Evolutionary conservation across 1,140 invertebrate genomes (phyloP), one percentile per base, ranked within the genome.

Genomic region (Euwallacea fornicatus): DNA sequence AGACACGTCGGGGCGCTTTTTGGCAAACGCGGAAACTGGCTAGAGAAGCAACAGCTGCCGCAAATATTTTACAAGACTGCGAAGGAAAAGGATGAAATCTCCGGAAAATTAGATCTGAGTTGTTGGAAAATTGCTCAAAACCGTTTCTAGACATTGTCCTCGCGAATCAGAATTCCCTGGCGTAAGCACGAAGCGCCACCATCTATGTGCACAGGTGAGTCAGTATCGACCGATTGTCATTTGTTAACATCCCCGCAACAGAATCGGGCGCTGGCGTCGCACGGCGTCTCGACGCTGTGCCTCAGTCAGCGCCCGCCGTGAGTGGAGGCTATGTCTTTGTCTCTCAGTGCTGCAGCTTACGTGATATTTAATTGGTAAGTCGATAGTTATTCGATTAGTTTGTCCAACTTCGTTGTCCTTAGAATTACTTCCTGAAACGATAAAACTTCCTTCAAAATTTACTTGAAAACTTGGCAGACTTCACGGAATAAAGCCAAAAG

Each of bases 161-260:
- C 53, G 15, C 64, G 55, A 68, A 66, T 63, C 56, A 76, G 74
- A 61, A 68, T 68, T 47, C 59, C 11, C 69, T 8, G 63, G 72
- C 50, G 72, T 64, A 75, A 66, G 74, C 63, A 76, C 67, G 72
- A 69, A 59, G 43, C 73, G 56, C 68, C 66, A 21, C 56, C 62
- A 66, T 46, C 54, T 47, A 66, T 72, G 70, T 72, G 58, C 68
- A 72, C 74, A 74, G 75, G 73, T 73, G 71, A 75, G 62, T 71
- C 63, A 59, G 78, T 81, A 81, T 81, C 78, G 79, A 81, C 79
- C 79, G 77, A 78, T 68, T 74, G 68, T 68, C 78, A 78, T 78
- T 81, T 81, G 75, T 59, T 56, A 73, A 76, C 78, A 76, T 79
- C 78, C 72, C 78, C 79, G 78, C 76, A 73, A 66, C 70, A 64